phyloP scores from a whole-genome alignment of 2,797 vertebrate genomes.

The Sparus aurata region DNA sequence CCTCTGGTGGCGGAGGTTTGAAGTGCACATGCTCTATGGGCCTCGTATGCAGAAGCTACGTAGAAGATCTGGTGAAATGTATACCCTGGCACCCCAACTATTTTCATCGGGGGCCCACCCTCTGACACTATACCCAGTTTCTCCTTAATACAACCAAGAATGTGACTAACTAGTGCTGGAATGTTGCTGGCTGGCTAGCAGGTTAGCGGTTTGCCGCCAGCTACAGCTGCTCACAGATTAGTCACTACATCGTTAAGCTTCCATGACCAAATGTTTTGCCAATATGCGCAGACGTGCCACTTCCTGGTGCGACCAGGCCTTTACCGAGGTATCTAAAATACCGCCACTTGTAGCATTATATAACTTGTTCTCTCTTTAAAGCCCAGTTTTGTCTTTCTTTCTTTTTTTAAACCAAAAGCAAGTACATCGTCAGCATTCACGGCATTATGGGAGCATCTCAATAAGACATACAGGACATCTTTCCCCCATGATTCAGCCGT shows the following conservation, averaged over 20 bases:
- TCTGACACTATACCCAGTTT: too few relatives aligned
- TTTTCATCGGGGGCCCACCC: too few relatives aligned
- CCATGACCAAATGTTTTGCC: neutral
- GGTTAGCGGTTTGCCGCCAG: neutral
- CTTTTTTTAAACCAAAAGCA: neutral
- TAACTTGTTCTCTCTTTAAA: neutral
- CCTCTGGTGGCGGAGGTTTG: too few relatives aligned
- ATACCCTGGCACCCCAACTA: too few relatives aligned
- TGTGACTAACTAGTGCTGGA: neutral
- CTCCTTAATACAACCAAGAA: too few relatives aligned
- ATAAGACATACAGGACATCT: neutral
- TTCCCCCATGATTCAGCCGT: neutral
- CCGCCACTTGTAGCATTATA: neutral
- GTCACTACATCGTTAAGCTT: too few relatives aligned
- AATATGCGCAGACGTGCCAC: too few relatives aligned
- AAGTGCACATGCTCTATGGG: too few relatives aligned
- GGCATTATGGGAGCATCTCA: neutral
- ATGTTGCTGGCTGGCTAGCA: neutral
- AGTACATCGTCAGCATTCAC: neutral
- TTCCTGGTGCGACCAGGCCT: neutral
- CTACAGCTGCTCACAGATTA: neutral
- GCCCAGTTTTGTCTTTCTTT: neutral
- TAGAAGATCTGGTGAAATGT: too few relatives aligned
- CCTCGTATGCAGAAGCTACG: too few relatives aligned
- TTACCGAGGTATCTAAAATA: neutral